Evolutionary conservation across 2,888 invertebrate species (phyloP).

Genomic region (Anticlea derivata): DNA sequence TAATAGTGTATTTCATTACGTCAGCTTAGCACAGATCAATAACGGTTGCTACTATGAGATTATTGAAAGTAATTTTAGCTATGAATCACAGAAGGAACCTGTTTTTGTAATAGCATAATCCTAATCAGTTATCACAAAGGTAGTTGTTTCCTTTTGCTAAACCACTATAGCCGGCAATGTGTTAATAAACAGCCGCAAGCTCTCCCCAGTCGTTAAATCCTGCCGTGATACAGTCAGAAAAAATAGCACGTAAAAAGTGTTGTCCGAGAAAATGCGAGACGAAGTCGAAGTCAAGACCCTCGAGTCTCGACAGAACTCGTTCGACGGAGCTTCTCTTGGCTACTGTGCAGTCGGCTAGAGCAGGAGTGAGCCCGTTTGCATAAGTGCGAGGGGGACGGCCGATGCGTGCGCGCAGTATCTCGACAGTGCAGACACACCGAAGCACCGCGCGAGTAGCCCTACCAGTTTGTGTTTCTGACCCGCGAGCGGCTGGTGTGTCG

Average conservation of each 20-base stretch:
- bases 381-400: constrained; percentile 30
- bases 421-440: constrained; percentile 66
- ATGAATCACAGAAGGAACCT: constrained; percentile 15
- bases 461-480: constrained; percentile 76
- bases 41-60: background rate
- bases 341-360: constrained; percentile 68
- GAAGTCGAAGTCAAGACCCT: constrained; percentile 71
- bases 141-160: constrained; percentile 41
- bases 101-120: constrained; percentile 12
- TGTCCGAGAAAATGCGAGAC: constrained; percentile 69
- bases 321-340: constrained; percentile 67
- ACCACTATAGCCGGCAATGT: constrained; percentile 57
- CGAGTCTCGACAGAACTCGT: constrained; percentile 76
- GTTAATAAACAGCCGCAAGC: constrained; percentile 69
- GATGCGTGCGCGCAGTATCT: constrained; percentile 68
- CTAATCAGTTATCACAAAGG: constrained; percentile 26
- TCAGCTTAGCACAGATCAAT: constrained; percentile 1
- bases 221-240: constrained; percentile 68
- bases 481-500: constrained; percentile 73
- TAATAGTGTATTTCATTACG: constrained; percentile 1
- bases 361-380: constrained; percentile 37
- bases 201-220: constrained; percentile 60
- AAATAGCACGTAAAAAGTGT: constrained; percentile 71
- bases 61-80: constrained; percentile 11
- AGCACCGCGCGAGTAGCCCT: constrained; percentile 52